Percentiles rank a stretch among this genome's conserved stretches.
phyloP scores from a whole-genome alignment of 2,888 invertebrate genomes.

The Cephus rjabovi region DNA sequence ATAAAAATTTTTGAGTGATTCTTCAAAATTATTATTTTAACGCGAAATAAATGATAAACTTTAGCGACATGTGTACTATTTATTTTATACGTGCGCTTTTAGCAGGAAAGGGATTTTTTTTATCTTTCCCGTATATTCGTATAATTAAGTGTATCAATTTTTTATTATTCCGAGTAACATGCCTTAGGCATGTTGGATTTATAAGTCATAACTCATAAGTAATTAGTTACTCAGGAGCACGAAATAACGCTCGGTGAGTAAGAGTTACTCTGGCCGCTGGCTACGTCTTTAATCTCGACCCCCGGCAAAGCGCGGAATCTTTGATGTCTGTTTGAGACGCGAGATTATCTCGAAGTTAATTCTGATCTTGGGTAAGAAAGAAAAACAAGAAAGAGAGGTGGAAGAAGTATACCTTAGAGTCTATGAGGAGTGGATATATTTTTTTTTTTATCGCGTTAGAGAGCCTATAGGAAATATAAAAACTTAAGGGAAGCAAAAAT shows the following conservation, averaged over 20 bases:
- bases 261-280: conserved; percentile 8
- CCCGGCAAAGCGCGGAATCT: neutral
- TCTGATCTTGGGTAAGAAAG: neutral
- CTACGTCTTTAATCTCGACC: conserved; percentile 7
- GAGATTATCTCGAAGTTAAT: neutral
- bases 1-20: neutral
- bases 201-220: conserved; percentile 8
- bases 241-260: neutral
- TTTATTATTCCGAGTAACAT: neutral
- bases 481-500: neutral
- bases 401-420: neutral
- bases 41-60: neutral
- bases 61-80: neutral
- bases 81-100: neutral
- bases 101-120: neutral
- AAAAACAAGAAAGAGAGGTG: neutral
- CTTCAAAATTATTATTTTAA: neutral
- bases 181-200: neutral
- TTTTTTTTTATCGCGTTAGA: neutral
- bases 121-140: neutral
- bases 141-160: neutral
- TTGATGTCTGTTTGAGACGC: conserved; percentile 7
- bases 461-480: neutral
- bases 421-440: neutral
- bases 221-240: conserved; percentile 2